Evolutionary conservation across 2,888 invertebrate species (phyloP), one percentile per base, ranked within the genome.

Genomic region (Mythimna albipuncta): DNA sequence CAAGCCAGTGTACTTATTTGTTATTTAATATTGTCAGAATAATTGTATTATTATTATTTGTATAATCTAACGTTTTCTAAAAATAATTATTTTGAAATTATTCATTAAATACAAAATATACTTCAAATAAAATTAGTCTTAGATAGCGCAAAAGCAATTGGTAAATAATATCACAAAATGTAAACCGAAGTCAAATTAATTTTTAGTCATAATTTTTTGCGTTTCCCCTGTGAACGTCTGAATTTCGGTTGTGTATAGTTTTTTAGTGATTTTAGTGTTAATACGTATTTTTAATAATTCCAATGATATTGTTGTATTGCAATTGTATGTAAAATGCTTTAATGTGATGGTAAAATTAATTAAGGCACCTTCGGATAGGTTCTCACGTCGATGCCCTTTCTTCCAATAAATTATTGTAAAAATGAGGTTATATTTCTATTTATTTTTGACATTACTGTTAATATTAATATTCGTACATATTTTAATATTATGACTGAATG

Each of bases 101-200:
- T 70, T 75, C 64, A 52, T 7, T 57, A 75, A 64, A 68, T 65
- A 57, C 57, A 50, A 65, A 75, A 64, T 57, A 68, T 54, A 67
- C 2, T 65, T 61, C n/a, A 65, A 52, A 68, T 64, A 63, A 69
- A 32, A 69, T 38, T 68, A 77, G 68, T 58, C 11, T 73, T 72
- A 75, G 73, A 67, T 73, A 82, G 75, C 71, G 78, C 75, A 88
- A 85, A 91, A 92, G 90, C 92, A 92, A 92, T 91, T 89, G 81
- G 71, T 75, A 69, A 84, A 87, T 83, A 93, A 90, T 90, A 95
- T 95, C 94, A 94, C 87, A 72, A 69, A 86, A 85, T 86, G 92
- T 90, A 92, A 94, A 87, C 83, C 76, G 78, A 89, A 84, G 95
- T 95, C 95, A 95, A 95, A 92, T 95, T 95, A 93, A 80, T 90